phyloP scores from a whole-genome alignment of 2,888 invertebrate species.

The Bembecia ichneumoniformis region DNA sequence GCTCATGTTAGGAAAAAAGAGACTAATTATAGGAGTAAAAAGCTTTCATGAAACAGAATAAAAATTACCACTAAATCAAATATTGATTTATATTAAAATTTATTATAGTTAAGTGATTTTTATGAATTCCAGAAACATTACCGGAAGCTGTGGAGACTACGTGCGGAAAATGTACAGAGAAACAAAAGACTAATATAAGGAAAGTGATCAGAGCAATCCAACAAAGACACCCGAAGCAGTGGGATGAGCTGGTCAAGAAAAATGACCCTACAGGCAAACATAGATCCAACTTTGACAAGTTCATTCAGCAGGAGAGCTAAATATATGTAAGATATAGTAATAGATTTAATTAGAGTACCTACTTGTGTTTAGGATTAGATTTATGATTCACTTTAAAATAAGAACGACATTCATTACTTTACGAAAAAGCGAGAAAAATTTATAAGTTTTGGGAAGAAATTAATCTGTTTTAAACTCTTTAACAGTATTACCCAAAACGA shows the following conservation, averaged over 20 bases:
- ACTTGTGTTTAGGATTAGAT: background rate
- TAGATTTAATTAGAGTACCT: slow-evolving; percentile 13
- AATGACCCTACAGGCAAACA: slow-evolving; percentile 79
- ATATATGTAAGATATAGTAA: background rate
- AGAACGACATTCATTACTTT: too few relatives aligned
- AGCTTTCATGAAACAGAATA: too few relatives aligned
- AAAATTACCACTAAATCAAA: too few relatives aligned
- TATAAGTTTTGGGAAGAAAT: too few relatives aligned
- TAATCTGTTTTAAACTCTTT: too few relatives aligned
- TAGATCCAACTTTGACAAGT: slow-evolving; percentile 74
- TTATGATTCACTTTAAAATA: slow-evolving; percentile 2
- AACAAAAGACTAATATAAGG: slow-evolving; percentile 72
- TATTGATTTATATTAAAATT: too few relatives aligned
- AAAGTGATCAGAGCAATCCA: slow-evolving; percentile 79
- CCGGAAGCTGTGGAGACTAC: slow-evolving; percentile 79
- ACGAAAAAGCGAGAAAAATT: too few relatives aligned
- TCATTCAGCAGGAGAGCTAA: slow-evolving; percentile 25
- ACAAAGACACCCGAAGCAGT: slow-evolving; percentile 76
- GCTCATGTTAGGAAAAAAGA: too few relatives aligned
- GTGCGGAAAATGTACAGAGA: slow-evolving; percentile 78
- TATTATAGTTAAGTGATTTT: background rate
- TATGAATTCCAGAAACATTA: slow-evolving; percentile 70
- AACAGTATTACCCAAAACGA: too few relatives aligned
- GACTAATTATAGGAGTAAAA: too few relatives aligned
- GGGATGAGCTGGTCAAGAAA: slow-evolving; percentile 78